A percentile compares a stretch with the other conserved stretches of the same genome.
These are phyloP conservation scores for Lanius ludovicianus DNA, from an alignment of 2,113 vertebrate genomes.

Conservation along the genomic window DNA sequence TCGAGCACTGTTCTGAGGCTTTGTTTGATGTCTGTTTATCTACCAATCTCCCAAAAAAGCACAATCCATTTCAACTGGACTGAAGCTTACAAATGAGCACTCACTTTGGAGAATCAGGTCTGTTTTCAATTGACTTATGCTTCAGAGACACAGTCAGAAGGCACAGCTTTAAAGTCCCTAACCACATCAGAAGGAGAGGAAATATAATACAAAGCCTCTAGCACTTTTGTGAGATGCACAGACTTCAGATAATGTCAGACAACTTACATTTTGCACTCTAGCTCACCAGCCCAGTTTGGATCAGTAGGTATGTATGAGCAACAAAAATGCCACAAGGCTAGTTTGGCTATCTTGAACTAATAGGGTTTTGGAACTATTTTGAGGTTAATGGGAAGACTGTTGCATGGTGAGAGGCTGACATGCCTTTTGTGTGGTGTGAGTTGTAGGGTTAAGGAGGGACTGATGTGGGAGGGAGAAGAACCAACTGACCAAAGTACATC, in stretches of 20 bases:
- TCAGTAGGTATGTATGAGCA: background rate
- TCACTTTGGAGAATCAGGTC: background rate
- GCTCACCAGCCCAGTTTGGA: background rate
- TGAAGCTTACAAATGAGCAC: conserved; percentile 4
- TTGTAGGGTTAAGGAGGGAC: background rate
- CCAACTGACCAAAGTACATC: background rate
- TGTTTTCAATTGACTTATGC: background rate
- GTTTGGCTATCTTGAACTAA: background rate
- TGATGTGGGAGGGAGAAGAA: background rate
- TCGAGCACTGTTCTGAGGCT: background rate
- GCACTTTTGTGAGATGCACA: background rate
- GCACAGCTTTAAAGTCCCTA: background rate
- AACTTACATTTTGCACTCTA: background rate
- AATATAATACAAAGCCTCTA: background rate
- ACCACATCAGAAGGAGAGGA: conserved; percentile 20
- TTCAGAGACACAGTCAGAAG: background rate
- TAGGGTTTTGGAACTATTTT: background rate
- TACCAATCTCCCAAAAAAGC: background rate
- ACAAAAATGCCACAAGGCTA: background rate
- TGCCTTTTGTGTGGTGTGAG: background rate
- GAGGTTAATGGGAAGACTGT: background rate
- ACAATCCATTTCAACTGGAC: background rate
- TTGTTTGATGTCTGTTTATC: conserved; percentile 19
- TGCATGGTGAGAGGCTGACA: background rate
- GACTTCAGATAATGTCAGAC: background rate